phyloP scores from a whole-genome alignment of 2,888 invertebrate genomes.

The Druceiella hillmani region DNA sequence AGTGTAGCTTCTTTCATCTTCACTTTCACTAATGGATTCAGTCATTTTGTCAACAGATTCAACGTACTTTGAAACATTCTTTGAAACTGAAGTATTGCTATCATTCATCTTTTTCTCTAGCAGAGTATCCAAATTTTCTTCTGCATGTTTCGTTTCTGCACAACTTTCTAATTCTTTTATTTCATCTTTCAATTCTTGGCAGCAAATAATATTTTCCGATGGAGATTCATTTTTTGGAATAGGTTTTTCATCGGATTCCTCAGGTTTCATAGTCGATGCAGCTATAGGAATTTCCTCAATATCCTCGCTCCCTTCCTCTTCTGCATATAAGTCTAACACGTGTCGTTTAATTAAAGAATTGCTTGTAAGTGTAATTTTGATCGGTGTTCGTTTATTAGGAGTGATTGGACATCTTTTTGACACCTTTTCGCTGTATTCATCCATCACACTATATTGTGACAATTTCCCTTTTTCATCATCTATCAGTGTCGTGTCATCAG shows the following conservation, averaged over 20 bases:
- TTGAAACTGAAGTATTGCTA: conserved; percentile 13
- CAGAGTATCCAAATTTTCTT: no score
- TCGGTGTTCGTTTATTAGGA: conserved; percentile 38
- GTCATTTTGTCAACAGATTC: conserved; percentile 52
- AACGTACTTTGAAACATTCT: no score
- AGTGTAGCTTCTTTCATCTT: conserved; percentile 65
- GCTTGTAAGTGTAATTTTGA: conserved; percentile 40
- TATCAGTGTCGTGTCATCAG: conserved; percentile 11
- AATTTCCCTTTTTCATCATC: conserved; percentile 28
- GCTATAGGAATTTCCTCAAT: conserved; percentile 33
- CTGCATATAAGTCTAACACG: conserved; percentile 49
- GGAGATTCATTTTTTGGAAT: conserved; percentile 23
- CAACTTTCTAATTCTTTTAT: no score
- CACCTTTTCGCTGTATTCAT: conserved; percentile 37
- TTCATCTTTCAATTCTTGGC: no score
- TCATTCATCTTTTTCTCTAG: conserved; percentile 20
- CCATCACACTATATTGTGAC: no score
- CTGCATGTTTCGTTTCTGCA: no score
- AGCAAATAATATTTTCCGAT: conserved; percentile 22
- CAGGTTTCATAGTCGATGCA: no score
- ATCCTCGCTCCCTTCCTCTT: conserved; percentile 43
- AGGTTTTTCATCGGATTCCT: conserved; percentile 13
- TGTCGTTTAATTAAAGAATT: conserved; percentile 49
- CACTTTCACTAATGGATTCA: conserved; percentile 57
- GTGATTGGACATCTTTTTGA: conserved; percentile 40